phyloP scores from a whole-genome alignment of 1,140 invertebrate species.

The Neodiprion fabricii region DNA sequence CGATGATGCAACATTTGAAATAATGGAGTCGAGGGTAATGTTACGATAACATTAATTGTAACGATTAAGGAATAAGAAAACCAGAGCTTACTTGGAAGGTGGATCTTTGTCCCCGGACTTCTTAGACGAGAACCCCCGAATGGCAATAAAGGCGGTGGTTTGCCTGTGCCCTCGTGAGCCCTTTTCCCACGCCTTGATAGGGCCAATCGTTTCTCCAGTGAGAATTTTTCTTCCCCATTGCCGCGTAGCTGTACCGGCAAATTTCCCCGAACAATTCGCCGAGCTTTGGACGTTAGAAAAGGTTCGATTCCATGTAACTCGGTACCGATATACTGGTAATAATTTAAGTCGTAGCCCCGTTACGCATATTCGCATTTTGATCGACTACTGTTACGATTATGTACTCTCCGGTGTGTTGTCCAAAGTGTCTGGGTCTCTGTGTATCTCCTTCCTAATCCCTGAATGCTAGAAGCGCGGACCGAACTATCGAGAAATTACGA shows the following conservation, averaged over 20 bases:
- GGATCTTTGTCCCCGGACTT: not conserved
- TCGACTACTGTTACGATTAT: not conserved
- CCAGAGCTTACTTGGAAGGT: not conserved
- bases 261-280: not conserved
- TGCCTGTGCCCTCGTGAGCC: not conserved
- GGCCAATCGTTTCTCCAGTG: not conserved
- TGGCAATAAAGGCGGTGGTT: not conserved
- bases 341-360: not conserved
- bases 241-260: not conserved
- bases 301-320: not conserved
- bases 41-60: not conserved
- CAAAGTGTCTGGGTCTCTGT: not conserved
- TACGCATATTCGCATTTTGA: constrained; percentile 3
- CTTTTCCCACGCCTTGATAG: not conserved
- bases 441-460: too few species aligned
- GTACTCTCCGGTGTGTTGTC: not conserved
- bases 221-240: not conserved
- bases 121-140: not conserved
- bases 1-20: not conserved
- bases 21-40: too few species aligned
- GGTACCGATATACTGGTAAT: not conserved
- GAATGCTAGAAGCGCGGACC: too few species aligned
- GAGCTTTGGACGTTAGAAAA: not conserved
- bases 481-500: constrained; percentile 1
- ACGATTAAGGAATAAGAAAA: not conserved